Evolutionary conservation across 2,888 invertebrate species (phyloP), one percentile per base, ranked within the genome.

Genomic region (Philhelius pedissequus): DNA sequence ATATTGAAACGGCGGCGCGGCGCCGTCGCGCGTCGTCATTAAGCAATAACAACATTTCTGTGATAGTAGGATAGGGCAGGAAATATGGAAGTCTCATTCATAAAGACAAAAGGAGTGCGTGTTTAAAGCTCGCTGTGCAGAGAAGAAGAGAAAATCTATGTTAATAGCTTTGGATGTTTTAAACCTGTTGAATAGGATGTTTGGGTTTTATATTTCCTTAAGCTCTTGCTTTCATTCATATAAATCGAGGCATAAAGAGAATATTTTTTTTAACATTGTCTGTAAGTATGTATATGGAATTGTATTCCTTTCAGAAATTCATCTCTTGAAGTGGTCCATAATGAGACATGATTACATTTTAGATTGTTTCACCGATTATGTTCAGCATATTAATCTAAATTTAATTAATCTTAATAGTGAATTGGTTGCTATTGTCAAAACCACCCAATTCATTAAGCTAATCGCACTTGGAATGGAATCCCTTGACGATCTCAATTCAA

Each of bases 1-100:
- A 58, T 58, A 66, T 75, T 75, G 70, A 74, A 75, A 84, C 4
- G 4, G 4, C 7, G 7, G 5, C 30, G 30, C 84, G 40, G 62
- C 62, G 84, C 79, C 84, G 84, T 70, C 84, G 84, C 84, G 75
- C 84, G 84, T 70, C 84, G 84, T 79, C 79, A 79, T 83, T 60
- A 71, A 48, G 64, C 75, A 75, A 79, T 75, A 83, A 79, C 69
- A 79, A 76, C 73, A 66, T 70, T 64, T 43, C 48, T 22, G 20
- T 9, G 9, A 48, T 48, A 22, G 45, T 76, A 40, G 71, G 66
- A 60, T 71, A 71, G 58, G 66, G 60, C 52, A 68, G 52, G 62
- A 66, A 52, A 35, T 52, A 70, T 32, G 27, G 7, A 18, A 48
- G 32, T 48, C 48, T 56, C 78, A 79, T 78, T 83, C 70, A 84